A percentile compares a stretch with the other conserved stretches of the same genome.
Conservation (phyloP, 2,888 invertebrate species). For the Ectemnius continuus region DNA sequence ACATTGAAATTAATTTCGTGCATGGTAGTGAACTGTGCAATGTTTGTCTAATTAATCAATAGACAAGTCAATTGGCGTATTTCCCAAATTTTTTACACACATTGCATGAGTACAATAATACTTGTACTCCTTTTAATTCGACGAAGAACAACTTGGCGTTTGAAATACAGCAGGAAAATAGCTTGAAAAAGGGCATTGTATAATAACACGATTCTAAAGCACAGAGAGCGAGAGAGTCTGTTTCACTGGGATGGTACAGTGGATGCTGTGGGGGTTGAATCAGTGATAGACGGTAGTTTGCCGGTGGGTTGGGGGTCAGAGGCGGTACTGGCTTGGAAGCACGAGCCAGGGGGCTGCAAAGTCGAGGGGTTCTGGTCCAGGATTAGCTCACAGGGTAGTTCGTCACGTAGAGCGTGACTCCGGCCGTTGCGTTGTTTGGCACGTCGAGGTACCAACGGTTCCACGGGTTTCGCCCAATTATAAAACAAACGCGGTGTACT, state of each 20-base stretch:
- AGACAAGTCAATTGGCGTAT: no score
- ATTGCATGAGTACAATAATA: no score
- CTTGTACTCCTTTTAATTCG: no score
- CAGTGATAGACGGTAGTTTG: slow-evolving; percentile 10
- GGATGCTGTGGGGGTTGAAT: not conserved
- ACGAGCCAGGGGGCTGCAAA: slow-evolving; percentile 38
- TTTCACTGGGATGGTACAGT: slow-evolving; percentile 8
- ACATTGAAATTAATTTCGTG: no score
- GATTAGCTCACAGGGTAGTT: slow-evolving; percentile 77
- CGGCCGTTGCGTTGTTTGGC: slow-evolving; percentile 75
- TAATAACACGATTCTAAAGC: no score
- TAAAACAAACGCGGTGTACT: slow-evolving; percentile 77
- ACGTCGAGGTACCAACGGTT: slow-evolving; percentile 70
- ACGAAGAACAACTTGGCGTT: no score
- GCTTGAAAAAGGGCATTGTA: no score
- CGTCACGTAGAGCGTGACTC: slow-evolving; percentile 78
- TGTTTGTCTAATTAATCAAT: no score
- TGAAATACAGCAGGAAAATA: no score
- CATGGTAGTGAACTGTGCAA: no score
- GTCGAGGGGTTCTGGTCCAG: slow-evolving; percentile 62
- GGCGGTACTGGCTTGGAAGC: slow-evolving; percentile 32
- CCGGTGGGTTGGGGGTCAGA: slow-evolving; percentile 32
- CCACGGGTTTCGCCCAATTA: slow-evolving; percentile 75
- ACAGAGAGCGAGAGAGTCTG: slow-evolving; percentile 7
- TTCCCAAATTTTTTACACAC: no score